Evolutionary conservation across 2,888 invertebrate species (phyloP).

Genomic region (Tryphoninae sp.): DNA sequence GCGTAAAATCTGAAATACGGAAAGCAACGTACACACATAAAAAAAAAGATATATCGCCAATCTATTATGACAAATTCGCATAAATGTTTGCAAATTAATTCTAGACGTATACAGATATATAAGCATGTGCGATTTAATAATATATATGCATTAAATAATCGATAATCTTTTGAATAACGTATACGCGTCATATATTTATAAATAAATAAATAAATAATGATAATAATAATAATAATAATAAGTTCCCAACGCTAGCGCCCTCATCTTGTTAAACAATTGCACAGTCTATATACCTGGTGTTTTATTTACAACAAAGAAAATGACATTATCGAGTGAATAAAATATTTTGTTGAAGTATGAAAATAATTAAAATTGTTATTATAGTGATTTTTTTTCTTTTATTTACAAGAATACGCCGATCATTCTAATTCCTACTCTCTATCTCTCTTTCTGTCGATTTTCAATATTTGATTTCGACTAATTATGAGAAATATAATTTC

Average conservation of each 20-base stretch:
- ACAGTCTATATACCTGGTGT: too few species aligned
- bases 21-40: not conserved
- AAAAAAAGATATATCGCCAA: constrained; percentile 22
- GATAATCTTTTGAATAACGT: not conserved
- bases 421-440: not conserved
- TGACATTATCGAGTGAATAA: too few species aligned
- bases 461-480: not conserved
- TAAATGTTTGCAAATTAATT: constrained; percentile 13
- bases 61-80: constrained; percentile 9
- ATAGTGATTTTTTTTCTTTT: too few species aligned
- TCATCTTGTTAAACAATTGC: not conserved
- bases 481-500: too few species aligned
- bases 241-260: not conserved
- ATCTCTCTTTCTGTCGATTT: constrained; percentile 6
- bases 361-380: too few species aligned
- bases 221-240: not conserved
- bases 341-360: too few species aligned
- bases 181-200: not conserved
- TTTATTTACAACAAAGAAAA: too few species aligned
- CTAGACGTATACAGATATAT: not conserved
- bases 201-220: not conserved
- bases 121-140: not conserved
- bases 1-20: constrained; percentile 35
- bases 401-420: too few species aligned
- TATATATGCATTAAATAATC: constrained; percentile 17